Evolutionary conservation across 1,140 invertebrate species (phyloP).

Genomic region (Acyrthosiphon pisum): DNA sequence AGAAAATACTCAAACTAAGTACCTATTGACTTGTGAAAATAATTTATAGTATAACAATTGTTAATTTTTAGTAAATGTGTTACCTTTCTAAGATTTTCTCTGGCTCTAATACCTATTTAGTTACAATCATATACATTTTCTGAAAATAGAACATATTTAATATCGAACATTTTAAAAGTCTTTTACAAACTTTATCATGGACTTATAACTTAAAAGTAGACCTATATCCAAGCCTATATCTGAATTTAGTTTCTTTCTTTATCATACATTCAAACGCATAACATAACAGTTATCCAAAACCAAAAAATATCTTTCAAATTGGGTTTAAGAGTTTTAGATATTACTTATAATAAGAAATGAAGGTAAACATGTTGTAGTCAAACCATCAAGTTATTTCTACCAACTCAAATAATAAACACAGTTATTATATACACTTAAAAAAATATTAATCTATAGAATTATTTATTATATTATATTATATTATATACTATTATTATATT

Average conservation of each 20-base stretch:
- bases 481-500: background rate
- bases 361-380: background rate
- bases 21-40: too few relatives aligned
- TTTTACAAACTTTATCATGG: background rate
- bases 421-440: background rate
- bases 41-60: too few relatives aligned
- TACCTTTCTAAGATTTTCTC: background rate
- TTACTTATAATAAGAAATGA: background rate
- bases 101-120: background rate
- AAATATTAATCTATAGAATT: background rate
- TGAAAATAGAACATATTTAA: too few relatives aligned
- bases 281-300: background rate
- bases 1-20: background rate
- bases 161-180: background rate
- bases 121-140: background rate
- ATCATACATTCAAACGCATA: background rate
- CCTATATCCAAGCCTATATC: too few relatives aligned
- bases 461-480: background rate
- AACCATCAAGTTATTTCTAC: background rate
- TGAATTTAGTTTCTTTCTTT: background rate
- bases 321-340: background rate
- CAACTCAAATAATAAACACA: background rate
- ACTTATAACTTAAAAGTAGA: background rate
- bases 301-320: background rate
- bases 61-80: too few relatives aligned